Base-by-base conservation (phyloP, 2,113 vertebrate species). In the Ramphastos sulfuratus region DNA sequence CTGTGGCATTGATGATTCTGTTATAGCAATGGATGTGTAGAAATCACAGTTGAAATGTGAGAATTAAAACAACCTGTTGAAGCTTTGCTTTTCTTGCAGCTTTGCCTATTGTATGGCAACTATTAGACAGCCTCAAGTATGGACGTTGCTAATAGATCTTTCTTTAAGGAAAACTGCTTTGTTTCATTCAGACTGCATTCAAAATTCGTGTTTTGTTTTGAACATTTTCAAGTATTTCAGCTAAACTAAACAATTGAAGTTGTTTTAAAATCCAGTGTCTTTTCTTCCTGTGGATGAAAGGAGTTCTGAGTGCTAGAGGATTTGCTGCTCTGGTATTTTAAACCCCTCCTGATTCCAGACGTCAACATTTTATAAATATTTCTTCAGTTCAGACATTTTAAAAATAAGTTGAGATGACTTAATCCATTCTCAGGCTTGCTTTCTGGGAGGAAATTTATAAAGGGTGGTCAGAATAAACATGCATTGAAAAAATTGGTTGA, bases 321-420 rank as follows among this genome's bases (percentile, higher is more conserved):
- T 96, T 96, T 95, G 85, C 73, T 91, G 76, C 89, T 90, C 55
- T 94, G 95, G 94, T 96, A 94, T 96, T 95, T 96, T 96, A 96
- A 96, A 83, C 79, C 85, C 85, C 82, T 92, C 87, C 76, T 95
- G 82, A 91, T 92, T 93, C 79, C 80, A 91, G 91, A 94, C 30
- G 6, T 94, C 89, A 94, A 83, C 87, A 92, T 94, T 91, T 96
- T 81, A 61, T 91, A 95, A 96, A 90, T 96, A 95, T 90, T 96
- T 94, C 91, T 93, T 19, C 75, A 78, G 87, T 96, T 91, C 52
- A 91, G 76, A 83, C 69, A 44, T 87, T 69, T 85, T 90, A 92
- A 95, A 96, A 94, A 90, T 91, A 82, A 93, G 82, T 75, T 77
- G 71, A 80, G 82, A 87, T 95, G 64, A 85, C 73, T 91, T 95